Conservation (phyloP, 2,797 vertebrate genomes). For the Botia kubotai region DNA sequence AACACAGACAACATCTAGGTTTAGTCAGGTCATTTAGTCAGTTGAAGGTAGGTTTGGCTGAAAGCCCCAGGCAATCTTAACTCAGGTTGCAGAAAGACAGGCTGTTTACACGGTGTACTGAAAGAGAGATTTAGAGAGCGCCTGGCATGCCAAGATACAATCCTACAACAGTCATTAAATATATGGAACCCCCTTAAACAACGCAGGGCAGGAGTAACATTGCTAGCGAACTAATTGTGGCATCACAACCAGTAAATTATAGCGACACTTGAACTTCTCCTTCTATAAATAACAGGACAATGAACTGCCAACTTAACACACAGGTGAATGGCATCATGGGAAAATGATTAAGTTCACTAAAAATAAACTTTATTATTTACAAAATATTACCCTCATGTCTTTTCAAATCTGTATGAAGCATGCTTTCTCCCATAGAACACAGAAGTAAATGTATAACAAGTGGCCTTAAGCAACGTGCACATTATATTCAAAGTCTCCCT, state of each 20-base stretch:
- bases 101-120: conserved; percentile 14
- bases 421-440: too few relatives aligned
- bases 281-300: too few relatives aligned
- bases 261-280: not conserved
- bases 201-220: conserved; percentile 4
- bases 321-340: not conserved
- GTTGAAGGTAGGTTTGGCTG: conserved; percentile 31
- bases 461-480: too few relatives aligned
- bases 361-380: too few relatives aligned
- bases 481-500: too few relatives aligned
- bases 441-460: too few relatives aligned
- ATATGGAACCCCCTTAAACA: conserved; percentile 28
- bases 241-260: conserved; percentile 25
- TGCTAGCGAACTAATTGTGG: conserved; percentile 1
- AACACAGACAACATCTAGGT: conserved; percentile 27
- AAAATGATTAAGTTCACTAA: not conserved
- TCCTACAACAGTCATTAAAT: conserved; percentile 20
- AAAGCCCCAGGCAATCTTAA: conserved; percentile 39
- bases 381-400: too few relatives aligned
- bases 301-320: not conserved
- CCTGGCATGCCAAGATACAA: conserved; percentile 20
- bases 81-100: conserved; percentile 35
- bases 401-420: too few relatives aligned
- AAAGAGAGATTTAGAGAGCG: conserved; percentile 24
- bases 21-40: conserved; percentile 9